A percentile compares a stretch with the other conserved stretches of the same genome.
Evolutionary conservation across 2,888 invertebrate genomes (phyloP).

Genomic region (Rhamnusium bicolor): DNA sequence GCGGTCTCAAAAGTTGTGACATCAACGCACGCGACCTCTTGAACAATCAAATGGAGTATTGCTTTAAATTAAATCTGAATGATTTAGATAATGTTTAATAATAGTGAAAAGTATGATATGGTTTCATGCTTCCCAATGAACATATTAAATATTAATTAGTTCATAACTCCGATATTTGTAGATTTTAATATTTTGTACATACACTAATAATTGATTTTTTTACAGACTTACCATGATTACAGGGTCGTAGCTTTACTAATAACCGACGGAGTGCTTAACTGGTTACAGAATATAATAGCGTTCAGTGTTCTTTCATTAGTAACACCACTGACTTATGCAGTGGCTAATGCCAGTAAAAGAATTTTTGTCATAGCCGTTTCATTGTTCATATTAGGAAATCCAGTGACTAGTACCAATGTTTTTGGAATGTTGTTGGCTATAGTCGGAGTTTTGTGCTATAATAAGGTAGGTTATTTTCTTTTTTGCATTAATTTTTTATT

Average conservation of each 20-base stretch:
- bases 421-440: constrained; percentile 94
- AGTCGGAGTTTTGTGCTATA: constrained; percentile 91
- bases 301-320: constrained; percentile 94
- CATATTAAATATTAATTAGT: no score
- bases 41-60: no score
- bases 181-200: no score
- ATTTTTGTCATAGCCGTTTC: constrained; percentile 93
- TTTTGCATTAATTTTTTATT: no score
- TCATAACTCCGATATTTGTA: no score
- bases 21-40: no score
- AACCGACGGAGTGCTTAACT: constrained; percentile 90
- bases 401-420: constrained; percentile 89
- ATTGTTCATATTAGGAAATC: constrained; percentile 89
- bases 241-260: constrained; percentile 77
- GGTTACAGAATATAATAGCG: constrained; percentile 95
- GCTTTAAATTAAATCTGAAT: no score
- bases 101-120: no score
- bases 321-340: constrained; percentile 95
- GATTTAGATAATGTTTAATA: no score
- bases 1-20: no score
- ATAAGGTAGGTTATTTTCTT: constrained; percentile 76
- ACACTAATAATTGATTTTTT: constrained; percentile 43
- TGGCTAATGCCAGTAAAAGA: constrained; percentile 95
- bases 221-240: constrained; percentile 73
- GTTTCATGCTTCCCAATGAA: no score